Conservation (phyloP, 2,888 invertebrate species). For the Cotesia congregata region DNA sequence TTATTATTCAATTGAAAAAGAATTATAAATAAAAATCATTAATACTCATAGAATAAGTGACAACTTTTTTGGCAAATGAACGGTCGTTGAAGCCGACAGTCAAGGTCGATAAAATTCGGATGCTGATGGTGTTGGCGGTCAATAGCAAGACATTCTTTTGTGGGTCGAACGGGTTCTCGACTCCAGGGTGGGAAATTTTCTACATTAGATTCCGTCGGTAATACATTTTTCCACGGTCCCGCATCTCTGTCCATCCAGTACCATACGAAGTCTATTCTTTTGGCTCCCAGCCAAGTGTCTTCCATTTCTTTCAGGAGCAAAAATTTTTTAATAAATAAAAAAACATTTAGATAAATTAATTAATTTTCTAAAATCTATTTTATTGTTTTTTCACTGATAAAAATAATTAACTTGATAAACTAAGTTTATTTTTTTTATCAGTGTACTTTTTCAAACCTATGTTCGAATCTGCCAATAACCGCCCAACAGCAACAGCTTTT, state of each 20-base stretch:
- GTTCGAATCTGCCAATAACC: slow-evolving; percentile 72
- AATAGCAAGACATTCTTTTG: slow-evolving; percentile 70
- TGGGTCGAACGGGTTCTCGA: slow-evolving; percentile 66
- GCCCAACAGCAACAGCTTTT: slow-evolving; percentile 71
- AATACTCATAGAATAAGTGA: background rate
- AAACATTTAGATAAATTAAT: too few relatives aligned
- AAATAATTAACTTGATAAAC: too few relatives aligned
- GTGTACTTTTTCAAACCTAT: slow-evolving; percentile 66
- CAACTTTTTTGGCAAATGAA: slow-evolving; percentile 73
- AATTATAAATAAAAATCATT: slow-evolving; percentile 1
- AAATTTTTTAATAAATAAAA: too few relatives aligned
- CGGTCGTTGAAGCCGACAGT: slow-evolving; percentile 71
- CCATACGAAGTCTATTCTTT: slow-evolving; percentile 50
- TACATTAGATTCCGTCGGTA: slow-evolving; percentile 70
- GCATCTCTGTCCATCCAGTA: slow-evolving; percentile 49
- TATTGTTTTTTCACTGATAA: too few relatives aligned
- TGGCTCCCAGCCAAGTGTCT: slow-evolving; percentile 57
- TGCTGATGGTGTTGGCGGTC: slow-evolving; percentile 72
- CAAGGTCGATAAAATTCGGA: slow-evolving; percentile 73
- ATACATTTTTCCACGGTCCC: slow-evolving; percentile 47
- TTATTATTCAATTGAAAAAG: background rate
- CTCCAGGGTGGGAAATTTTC: slow-evolving; percentile 71
- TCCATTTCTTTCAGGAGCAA: slow-evolving; percentile 46
- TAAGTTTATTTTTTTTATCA: too few relatives aligned
- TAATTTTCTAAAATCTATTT: too few relatives aligned